phyloP scores from a whole-genome alignment of 2,113 vertebrate genomes.

The Neolamprologus falcicula region DNA sequence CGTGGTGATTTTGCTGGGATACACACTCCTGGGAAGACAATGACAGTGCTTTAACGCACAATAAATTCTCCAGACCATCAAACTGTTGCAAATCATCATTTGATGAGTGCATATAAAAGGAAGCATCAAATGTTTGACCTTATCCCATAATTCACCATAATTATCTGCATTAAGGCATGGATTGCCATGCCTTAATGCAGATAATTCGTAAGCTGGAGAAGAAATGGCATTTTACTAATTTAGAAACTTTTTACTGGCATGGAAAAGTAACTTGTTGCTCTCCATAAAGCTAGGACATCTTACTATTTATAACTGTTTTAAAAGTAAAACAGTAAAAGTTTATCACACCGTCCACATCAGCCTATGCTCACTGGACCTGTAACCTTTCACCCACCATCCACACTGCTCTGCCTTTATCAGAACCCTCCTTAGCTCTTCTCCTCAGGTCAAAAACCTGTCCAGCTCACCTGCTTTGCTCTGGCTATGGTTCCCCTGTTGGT shows the following conservation, averaged over 20 bases:
- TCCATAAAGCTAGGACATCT: neutral
- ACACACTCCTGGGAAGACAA: neutral
- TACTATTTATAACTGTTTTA: neutral
- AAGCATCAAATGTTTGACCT: neutral
- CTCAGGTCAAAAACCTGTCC: neutral
- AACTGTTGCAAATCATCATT: neutral
- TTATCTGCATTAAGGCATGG: neutral
- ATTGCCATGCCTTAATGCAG: neutral
- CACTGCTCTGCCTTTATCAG: neutral
- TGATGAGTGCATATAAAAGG: neutral
- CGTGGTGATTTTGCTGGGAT: neutral
- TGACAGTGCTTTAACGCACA: neutral
- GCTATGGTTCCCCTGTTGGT: neutral
- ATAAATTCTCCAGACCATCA: neutral
- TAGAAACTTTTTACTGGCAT: neutral
- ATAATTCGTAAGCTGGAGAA: neutral
- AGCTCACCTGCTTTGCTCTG: neutral
- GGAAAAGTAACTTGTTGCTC: neutral
- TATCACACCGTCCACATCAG: neutral
- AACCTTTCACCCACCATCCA: neutral
- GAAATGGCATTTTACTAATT: neutral
- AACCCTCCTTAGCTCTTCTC: neutral
- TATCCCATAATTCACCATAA: neutral
- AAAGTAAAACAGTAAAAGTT: neutral
- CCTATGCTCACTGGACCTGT: neutral